phyloP scores from a whole-genome alignment of 2,797 vertebrate species.

The Furcifer pardalis region DNA sequence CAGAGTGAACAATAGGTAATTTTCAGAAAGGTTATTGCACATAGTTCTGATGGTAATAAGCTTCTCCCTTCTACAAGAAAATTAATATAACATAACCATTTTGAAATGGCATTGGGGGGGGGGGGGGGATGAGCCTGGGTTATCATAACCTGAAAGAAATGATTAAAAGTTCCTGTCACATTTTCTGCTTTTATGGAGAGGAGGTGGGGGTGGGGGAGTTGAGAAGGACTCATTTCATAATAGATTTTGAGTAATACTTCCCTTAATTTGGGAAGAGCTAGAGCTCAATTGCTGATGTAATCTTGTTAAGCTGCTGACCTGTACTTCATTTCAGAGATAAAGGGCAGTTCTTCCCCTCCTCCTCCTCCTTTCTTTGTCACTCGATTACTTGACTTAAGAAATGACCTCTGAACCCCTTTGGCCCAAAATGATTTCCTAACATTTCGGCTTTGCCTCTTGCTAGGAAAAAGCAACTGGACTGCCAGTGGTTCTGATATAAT shows the following conservation, averaged over 20 bases:
- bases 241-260: conserved; percentile 43
- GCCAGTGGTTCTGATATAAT: conserved; percentile 50
- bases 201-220: not conserved
- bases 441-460: conserved; percentile 39
- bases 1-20: conserved; percentile 36
- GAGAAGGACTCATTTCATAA: not conserved
- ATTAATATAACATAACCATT: conserved; percentile 36
- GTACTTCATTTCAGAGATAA: conserved; percentile 17
- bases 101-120: conserved; percentile 61
- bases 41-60: conserved; percentile 21
- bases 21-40: conserved; percentile 38
- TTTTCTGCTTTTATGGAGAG: too few species aligned
- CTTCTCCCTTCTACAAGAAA: conserved; percentile 2
- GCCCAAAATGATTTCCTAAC: conserved; percentile 46
- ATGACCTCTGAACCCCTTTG: conserved; percentile 49
- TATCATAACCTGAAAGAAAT: conserved; percentile 57
- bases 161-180: conserved; percentile 58
- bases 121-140: conserved; percentile 29
- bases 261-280: conserved; percentile 18
- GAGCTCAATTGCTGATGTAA: conserved; percentile 29
- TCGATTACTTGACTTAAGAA: conserved; percentile 64
- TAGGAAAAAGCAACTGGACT: conserved; percentile 45
- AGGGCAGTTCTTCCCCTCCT: not conserved
- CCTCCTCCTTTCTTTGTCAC: conserved; percentile 39
- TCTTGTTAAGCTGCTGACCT: conserved; percentile 52